Evolutionary conservation across 2,113 vertebrate genomes (phyloP).

Genomic region (Lagopus muta): DNA sequence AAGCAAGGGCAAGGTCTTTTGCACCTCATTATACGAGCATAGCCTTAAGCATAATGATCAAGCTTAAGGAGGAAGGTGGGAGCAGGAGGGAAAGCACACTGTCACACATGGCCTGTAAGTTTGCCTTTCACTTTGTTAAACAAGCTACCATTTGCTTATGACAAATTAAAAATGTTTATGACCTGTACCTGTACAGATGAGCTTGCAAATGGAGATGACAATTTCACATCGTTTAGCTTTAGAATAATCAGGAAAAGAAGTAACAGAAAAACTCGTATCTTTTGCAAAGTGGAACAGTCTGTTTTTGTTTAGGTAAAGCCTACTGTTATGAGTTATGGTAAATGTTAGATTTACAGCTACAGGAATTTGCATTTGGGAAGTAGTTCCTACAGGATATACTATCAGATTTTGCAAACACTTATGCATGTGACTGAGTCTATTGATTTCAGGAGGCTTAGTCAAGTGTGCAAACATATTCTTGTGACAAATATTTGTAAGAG

Average conservation of each 20-base stretch:
- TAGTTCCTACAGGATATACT: background rate
- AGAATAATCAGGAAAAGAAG: background rate
- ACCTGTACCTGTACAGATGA: background rate
- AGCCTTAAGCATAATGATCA: no score
- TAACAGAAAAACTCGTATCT: background rate
- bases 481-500: background rate
- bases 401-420: background rate
- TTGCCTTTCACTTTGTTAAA: background rate
- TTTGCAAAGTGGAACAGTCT: background rate
- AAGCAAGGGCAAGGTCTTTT: no score
- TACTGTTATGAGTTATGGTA: background rate
- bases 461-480: background rate
- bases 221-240: background rate
- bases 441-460: background rate
- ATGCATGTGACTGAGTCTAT: background rate
- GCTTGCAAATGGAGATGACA: background rate
- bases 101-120: background rate
- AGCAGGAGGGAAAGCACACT: no score
- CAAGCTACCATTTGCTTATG: background rate
- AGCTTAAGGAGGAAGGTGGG: no score
- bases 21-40: no score
- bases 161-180: no score
- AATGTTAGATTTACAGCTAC: background rate
- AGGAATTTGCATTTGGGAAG: background rate
- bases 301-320: slow-evolving; percentile 8